These are phyloP conservation scores for Limenitis camilla DNA, from an alignment of 2,888 invertebrate species.

Conservation along the genomic window DNA sequence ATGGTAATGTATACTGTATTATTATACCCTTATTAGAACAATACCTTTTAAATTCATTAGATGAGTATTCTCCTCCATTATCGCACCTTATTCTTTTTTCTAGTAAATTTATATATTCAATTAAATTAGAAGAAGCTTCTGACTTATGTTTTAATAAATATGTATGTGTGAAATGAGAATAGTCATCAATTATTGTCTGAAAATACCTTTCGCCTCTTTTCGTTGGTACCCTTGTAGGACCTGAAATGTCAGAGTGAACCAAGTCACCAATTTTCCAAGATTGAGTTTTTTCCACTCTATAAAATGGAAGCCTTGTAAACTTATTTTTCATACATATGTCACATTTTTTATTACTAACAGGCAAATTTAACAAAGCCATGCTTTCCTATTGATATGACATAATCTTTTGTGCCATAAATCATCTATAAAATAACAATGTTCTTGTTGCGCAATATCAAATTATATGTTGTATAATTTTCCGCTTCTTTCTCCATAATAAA, in stretches of 20 bases:
- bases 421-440: no score
- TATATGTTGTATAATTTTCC: no score
- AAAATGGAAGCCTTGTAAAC: constrained; percentile 11
- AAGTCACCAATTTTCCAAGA: constrained; percentile 16
- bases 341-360: constrained; percentile 5
- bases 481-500: no score
- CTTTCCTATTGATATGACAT: constrained; percentile 19
- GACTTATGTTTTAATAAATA: constrained; percentile 21
- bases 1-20: constrained; percentile 17
- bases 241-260: constrained; percentile 22
- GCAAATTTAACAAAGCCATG: constrained; percentile 11
- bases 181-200: constrained; percentile 21
- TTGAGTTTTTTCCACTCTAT: not conserved
- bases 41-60: constrained; percentile 7
- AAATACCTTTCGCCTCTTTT: constrained; percentile 18
- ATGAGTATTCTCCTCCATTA: not conserved
- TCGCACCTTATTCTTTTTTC: constrained; percentile 6
- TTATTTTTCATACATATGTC: constrained; percentile 13
- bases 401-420: constrained; percentile 20
- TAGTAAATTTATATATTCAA: constrained; percentile 20
- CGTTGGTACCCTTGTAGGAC: constrained; percentile 17
- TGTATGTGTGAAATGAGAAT: constrained; percentile 19
- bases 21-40: constrained; percentile 5
- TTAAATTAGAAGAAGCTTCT: constrained; percentile 22
- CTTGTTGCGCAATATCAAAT: no score